These are phyloP conservation scores for Rallus limicola DNA, from an alignment of 2,113 vertebrate genomes.

Conservation along the genomic window DNA sequence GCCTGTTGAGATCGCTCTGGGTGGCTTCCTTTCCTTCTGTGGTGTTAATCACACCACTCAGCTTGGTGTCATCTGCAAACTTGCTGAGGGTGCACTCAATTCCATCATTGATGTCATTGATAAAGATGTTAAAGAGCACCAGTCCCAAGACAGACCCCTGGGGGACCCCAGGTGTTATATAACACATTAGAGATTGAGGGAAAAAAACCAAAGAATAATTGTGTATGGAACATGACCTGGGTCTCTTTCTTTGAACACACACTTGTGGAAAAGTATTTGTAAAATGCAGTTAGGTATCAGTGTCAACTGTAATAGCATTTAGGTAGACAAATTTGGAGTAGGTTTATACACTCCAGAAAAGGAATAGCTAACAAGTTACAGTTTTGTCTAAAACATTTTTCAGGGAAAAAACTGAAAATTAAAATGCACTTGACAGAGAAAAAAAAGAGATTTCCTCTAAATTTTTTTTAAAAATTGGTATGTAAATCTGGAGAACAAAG, in stretches of 20 bases:
- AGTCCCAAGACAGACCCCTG: too few relatives aligned
- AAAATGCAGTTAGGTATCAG: neutral
- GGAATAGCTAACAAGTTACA: neutral
- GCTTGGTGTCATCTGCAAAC: too few relatives aligned
- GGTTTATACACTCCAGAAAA: neutral
- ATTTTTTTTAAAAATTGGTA: neutral
- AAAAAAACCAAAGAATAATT: too few relatives aligned
- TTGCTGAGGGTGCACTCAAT: too few relatives aligned
- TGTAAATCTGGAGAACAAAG: neutral
- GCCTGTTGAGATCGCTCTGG: too few relatives aligned
- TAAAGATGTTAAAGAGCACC: too few relatives aligned
- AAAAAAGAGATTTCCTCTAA: neutral
- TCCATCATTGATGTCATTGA: too few relatives aligned
- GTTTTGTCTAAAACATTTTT: neutral
- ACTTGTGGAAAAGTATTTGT: neutral
- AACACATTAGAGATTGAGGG: neutral
- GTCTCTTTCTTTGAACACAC: neutral
- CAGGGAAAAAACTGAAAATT: neutral
- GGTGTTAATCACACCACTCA: too few relatives aligned
- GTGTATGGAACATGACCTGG: neutral
- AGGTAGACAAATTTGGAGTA: neutral
- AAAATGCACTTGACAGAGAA: neutral
- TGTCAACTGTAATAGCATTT: neutral
- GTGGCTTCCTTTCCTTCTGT: too few relatives aligned
- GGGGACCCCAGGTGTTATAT: neutral